Conservation (phyloP, 2,888 invertebrate species). For the Leucophora obtusa region DNA sequence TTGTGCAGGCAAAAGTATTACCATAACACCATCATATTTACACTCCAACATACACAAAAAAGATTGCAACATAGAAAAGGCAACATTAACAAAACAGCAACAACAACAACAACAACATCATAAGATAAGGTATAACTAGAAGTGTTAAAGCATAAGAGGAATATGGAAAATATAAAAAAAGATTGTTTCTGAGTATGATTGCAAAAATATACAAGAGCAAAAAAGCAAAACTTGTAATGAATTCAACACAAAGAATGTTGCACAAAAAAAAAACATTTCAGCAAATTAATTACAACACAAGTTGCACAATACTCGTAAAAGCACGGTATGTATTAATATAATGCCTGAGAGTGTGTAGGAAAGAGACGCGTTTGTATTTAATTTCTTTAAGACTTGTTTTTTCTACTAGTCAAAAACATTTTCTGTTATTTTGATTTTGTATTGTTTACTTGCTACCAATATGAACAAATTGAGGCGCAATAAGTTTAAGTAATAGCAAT, state of each 20-base stretch:
- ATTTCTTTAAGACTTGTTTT: conserved; percentile 1
- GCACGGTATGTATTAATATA: conserved; percentile 18
- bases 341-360: not conserved
- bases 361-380: not conserved
- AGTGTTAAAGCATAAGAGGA: conserved; percentile 51
- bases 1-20: not conserved
- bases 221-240: conserved; percentile 51
- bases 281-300: conserved; percentile 53
- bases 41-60: not conserved
- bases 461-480: not conserved
- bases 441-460: not conserved
- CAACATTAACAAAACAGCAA: not conserved
- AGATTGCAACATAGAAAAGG: conserved; percentile 10
- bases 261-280: conserved; percentile 27
- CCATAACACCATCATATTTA: not conserved
- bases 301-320: conserved; percentile 8
- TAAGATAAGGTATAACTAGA: conserved; percentile 24
- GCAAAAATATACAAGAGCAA: conserved; percentile 11
- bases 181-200: conserved; percentile 22
- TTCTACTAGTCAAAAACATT: not conserved
- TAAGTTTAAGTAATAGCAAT: not conserved
- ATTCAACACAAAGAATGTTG: conserved; percentile 40
- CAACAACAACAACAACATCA: conserved; percentile 23
- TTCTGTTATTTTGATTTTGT: not conserved
- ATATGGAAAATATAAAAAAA: conserved; percentile 12